Percentiles rank a stretch among this genome's conserved stretches.
These are phyloP conservation scores for Pogonomyrmex barbatus DNA, from an alignment of 1,140 invertebrate species.

Conservation along the genomic window DNA sequence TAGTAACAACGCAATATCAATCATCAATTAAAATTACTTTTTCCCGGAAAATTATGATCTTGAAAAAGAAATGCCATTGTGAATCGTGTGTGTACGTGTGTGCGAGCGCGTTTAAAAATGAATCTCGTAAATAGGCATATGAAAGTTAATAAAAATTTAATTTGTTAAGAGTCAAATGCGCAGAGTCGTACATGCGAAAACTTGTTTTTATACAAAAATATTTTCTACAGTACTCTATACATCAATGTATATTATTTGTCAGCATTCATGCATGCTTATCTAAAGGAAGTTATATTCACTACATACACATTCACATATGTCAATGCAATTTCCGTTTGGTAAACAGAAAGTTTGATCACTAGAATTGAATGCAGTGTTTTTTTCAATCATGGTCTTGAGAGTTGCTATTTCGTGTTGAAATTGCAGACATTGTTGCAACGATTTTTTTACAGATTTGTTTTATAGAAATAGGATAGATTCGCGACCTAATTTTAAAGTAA, in stretches of 20 bases:
- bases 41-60: background rate
- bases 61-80: background rate
- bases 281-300: slow-evolving; percentile 64
- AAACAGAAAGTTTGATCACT: slow-evolving; percentile 62
- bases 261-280: slow-evolving; percentile 64
- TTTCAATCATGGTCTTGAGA: slow-evolving; percentile 62
- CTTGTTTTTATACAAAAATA: slow-evolving; percentile 35
- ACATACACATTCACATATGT: slow-evolving; percentile 52
- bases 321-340: slow-evolving; percentile 62
- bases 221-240: slow-evolving; percentile 24
- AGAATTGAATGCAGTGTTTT: slow-evolving; percentile 59
- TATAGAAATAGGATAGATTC: slow-evolving; percentile 31
- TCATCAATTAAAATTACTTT: background rate
- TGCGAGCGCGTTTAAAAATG: background rate
- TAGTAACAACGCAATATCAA: background rate
- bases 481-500: slow-evolving; percentile 33
- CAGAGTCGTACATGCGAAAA: slow-evolving; percentile 45
- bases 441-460: slow-evolving; percentile 58
- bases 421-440: slow-evolving; percentile 58
- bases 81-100: background rate
- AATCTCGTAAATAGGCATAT: background rate
- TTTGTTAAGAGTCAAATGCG: slow-evolving; percentile 36
- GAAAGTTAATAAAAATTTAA: slow-evolving; percentile 34
- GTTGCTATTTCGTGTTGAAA: slow-evolving; percentile 52
- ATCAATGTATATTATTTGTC: slow-evolving; percentile 46